Conservation (phyloP, 1,140 invertebrate species). For the Drosophila orosa region DNA sequence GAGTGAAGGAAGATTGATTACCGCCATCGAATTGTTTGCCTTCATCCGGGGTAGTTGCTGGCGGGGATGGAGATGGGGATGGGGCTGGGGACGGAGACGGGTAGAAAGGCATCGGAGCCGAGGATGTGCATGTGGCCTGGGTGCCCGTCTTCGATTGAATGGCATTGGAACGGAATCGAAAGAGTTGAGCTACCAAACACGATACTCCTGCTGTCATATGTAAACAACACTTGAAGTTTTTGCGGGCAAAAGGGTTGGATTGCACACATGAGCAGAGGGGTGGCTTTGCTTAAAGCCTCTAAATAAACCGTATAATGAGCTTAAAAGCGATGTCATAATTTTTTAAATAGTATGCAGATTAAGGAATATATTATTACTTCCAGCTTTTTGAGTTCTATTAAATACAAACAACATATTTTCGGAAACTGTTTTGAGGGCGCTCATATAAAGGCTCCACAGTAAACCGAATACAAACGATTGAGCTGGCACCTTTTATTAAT, state of each 20-base stretch:
- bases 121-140: slow-evolving; percentile 35
- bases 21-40: slow-evolving; percentile 84
- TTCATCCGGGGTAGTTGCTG: slow-evolving; percentile 39
- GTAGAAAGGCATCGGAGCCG: neutral
- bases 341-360: neutral
- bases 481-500: slow-evolving; percentile 4
- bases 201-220: slow-evolving; percentile 70
- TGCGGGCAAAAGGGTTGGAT: slow-evolving; percentile 14
- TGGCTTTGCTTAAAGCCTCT: slow-evolving; percentile 28
- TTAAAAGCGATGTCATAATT: slow-evolving; percentile 7
- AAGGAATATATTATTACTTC: neutral
- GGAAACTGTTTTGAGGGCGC: too few relatives aligned
- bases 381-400: neutral
- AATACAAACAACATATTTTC: neutral
- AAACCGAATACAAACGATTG: neutral
- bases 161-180: slow-evolving; percentile 72
- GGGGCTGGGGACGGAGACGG: slow-evolving; percentile 12
- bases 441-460: neutral
- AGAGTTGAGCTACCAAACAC: slow-evolving; percentile 71
- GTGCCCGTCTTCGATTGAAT: slow-evolving; percentile 70
- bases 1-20: slow-evolving; percentile 84
- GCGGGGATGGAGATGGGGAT: neutral
- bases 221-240: slow-evolving; percentile 67
- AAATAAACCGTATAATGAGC: slow-evolving; percentile 37
- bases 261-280: neutral